Base-by-base conservation (phyloP, 2,888 invertebrate genomes). In the Diachrysia chrysitis region DNA sequence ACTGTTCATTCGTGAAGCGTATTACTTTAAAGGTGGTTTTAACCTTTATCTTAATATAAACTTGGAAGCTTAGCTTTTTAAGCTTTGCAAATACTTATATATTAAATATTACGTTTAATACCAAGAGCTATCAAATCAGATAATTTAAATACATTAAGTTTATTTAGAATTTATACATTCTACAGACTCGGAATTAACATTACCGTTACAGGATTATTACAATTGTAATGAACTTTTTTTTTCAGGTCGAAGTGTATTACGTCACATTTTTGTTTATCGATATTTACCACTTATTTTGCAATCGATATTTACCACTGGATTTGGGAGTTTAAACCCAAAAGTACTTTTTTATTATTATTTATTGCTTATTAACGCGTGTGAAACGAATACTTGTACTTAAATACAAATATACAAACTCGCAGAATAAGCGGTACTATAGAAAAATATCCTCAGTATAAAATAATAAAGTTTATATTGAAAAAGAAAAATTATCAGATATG, bases 71-170 rank as follows among this genome's bases (percentile, higher is more conserved):
- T 5, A 25, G n/a, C 37, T 16, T 16, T 32, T 10, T 32, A 32
- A 32, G 32, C 9, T 42, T 42, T 42, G n/a, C 42, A n/a, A 42
- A 42, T 66, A 57, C 62, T 70, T 48, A 29, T 51, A n/a, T n/a
- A n/a, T n/a, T n/a, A n/a, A n/a, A n/a, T n/a, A n/a, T n/a, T n/a
- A n/a, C n/a, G n/a, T n/a, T 86, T 86, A 87, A 85, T 87, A 84
- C 85, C 82, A 84, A 87, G 87, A 85, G 85, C 87, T 86, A 87
- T 89, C 88, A 89, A 86, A 88, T 85, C 56, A 61, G 84, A 74
- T 81, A 51, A 21, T 21, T 42, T 5, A 42, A 42, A n/a, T 16
- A 42, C n/a, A 42, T 42, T 42, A 42, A 6, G 9, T 35, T 14
- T 35, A 37, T n/a, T 42, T 42, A 6, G n/a, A 42, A 16, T 42